A percentile compares a stretch with the other conserved stretches of the same genome.
phyloP scores from a whole-genome alignment of 2,888 invertebrate genomes.

The Sesamia inferens region DNA sequence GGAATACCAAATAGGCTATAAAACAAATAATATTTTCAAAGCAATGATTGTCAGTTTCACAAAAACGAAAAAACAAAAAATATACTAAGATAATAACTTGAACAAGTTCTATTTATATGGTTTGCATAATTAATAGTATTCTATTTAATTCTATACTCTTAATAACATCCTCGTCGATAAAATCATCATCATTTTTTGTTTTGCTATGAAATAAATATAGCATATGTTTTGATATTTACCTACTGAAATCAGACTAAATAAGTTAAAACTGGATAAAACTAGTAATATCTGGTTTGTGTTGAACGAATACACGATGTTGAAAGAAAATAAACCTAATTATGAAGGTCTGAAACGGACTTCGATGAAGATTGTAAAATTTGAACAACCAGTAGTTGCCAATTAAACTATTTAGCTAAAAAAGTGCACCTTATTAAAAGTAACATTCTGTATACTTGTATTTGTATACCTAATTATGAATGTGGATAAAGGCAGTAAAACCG shows the following conservation, averaged over 20 bases:
- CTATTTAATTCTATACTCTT: background rate
- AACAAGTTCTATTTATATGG: too few species aligned
- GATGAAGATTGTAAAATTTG: background rate
- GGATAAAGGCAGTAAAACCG: background rate
- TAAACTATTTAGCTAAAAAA: background rate
- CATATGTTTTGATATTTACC: background rate
- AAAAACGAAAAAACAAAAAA: background rate
- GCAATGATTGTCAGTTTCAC: background rate
- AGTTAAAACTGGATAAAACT: slow-evolving; percentile 24
- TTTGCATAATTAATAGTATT: too few species aligned
- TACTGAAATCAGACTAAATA: background rate
- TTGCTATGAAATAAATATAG: slow-evolving; percentile 12
- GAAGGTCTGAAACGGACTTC: slow-evolving; percentile 16
- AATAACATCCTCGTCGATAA: background rate
- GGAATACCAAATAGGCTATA: too few species aligned
- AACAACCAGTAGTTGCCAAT: background rate
- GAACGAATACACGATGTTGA: slow-evolving; percentile 5
- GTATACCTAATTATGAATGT: background rate
- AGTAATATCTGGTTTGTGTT: slow-evolving; percentile 27
- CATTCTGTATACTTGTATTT: too few species aligned
- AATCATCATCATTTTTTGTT: background rate
- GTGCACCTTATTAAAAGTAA: background rate
- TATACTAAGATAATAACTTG: too few species aligned
- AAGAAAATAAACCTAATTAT: slow-evolving; percentile 1
- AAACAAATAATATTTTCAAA: too few species aligned